A percentile compares a stretch with the other conserved stretches of the same genome.
phyloP scores from a whole-genome alignment of 2,888 invertebrate genomes.

The Spilarctia lutea region DNA sequence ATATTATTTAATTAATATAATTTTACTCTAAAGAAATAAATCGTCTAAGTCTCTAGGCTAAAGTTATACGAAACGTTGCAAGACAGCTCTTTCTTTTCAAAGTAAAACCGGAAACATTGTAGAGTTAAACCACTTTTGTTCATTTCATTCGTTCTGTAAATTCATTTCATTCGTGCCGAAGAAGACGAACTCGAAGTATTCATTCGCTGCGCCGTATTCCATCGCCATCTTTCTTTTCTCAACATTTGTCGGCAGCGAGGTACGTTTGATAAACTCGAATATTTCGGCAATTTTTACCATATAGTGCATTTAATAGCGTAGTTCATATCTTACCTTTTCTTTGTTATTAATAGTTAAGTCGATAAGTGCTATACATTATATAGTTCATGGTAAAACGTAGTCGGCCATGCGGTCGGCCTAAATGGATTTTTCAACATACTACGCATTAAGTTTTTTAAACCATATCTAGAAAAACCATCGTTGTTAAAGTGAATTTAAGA shows the following conservation, averaged over 20 bases:
- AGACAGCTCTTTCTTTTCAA: neutral
- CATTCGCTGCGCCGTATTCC: constrained; percentile 55
- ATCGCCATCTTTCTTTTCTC: constrained; percentile 85
- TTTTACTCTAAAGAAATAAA: neutral
- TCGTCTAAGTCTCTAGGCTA: neutral
- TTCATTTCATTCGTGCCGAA: constrained; percentile 12
- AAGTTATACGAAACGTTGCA: neutral
- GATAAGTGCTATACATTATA: constrained; percentile 47
- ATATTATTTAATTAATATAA: neutral
- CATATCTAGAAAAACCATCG: constrained; percentile 50
- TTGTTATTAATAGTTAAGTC: constrained; percentile 31
- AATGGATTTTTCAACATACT: constrained; percentile 72
- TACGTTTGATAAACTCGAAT: constrained; percentile 69
- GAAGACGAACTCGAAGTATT: constrained; percentile 39
- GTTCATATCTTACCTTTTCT: constrained; percentile 33
- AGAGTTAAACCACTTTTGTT: neutral
- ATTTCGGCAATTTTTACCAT: constrained; percentile 53
- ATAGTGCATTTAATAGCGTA: constrained; percentile 45
- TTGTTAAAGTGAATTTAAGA: constrained; percentile 29
- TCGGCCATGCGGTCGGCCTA: constrained; percentile 81
- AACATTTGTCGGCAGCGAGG: constrained; percentile 79
- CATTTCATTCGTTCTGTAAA: constrained; percentile 11
- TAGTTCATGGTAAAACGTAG: constrained; percentile 46
- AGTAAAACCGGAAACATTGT: neutral
- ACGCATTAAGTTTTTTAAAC: constrained; percentile 79